Conservation (phyloP, 2,888 invertebrate species). For the Macrophya annulata region DNA sequence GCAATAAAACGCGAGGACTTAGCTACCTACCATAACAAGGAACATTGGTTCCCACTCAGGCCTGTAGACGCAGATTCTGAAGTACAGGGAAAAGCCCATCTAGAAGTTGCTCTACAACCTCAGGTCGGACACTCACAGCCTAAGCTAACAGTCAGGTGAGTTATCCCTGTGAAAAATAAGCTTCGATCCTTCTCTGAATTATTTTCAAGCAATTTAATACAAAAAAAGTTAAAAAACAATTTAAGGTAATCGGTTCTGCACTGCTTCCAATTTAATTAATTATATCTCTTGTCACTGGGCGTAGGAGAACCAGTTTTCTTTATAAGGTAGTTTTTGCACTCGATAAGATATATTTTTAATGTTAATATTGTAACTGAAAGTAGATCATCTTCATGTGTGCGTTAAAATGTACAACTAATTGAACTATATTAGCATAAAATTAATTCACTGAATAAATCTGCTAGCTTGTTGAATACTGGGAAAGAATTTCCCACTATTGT, state of each 20-base stretch:
- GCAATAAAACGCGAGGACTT: constrained; percentile 94
- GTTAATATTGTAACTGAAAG: constrained; percentile 2
- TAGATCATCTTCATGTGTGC: constrained; percentile 15
- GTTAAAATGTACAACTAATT: constrained; percentile 29
- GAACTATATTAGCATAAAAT: constrained; percentile 46
- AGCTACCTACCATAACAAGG: constrained; percentile 93
- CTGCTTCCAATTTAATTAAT: neutral
- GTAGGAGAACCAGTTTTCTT: constrained; percentile 38
- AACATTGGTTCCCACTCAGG: constrained; percentile 94
- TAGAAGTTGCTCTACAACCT: constrained; percentile 84
- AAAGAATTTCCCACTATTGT: constrained; percentile 44
- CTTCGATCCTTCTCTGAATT: no score
- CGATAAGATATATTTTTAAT: neutral
- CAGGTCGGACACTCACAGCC: constrained; percentile 79
- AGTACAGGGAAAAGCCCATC: constrained; percentile 94
- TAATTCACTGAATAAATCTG: constrained; percentile 23
- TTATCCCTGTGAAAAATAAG: neutral
- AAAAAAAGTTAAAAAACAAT: neutral
- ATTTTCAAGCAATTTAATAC: neutral
- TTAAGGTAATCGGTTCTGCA: neutral
- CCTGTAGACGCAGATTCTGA: constrained; percentile 95
- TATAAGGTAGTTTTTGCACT: neutral
- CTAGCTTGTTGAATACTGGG: neutral
- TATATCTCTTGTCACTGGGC: neutral
- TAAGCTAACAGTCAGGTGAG: constrained; percentile 80